Evolutionary conservation across 2,797 vertebrate genomes (phyloP).

Genomic region (Bryconaethiops microstoma): DNA sequence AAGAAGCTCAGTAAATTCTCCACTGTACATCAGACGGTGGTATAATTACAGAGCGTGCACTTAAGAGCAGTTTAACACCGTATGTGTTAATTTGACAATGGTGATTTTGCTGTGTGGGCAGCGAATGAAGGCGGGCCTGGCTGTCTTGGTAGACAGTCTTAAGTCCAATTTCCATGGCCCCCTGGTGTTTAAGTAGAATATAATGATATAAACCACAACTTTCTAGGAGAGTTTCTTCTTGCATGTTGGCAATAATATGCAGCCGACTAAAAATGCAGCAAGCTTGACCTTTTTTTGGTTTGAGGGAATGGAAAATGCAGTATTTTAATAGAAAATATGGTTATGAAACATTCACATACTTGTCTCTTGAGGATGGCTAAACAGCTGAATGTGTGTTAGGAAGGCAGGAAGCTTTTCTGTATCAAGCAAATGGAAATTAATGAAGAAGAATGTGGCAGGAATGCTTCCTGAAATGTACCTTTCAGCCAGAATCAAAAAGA

Average conservation of each 20-base stretch:
- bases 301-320: too few species aligned
- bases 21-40: conserved; percentile 9
- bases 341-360: not conserved
- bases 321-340: too few species aligned
- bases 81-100: conserved; percentile 53
- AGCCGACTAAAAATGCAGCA: not conserved
- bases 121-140: conserved; percentile 23
- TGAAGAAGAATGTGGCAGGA: not conserved
- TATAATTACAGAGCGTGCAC: conserved; percentile 42
- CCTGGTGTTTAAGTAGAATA: conserved; percentile 16
- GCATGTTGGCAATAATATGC: not conserved
- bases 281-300: not conserved
- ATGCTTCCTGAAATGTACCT: not conserved
- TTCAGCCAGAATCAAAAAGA: not conserved
- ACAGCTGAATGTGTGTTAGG: not conserved
- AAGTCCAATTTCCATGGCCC: conserved; percentile 5
- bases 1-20: conserved; percentile 6
- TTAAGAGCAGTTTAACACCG: conserved; percentile 30
- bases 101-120: conserved; percentile 37
- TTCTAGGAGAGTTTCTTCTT: not conserved
- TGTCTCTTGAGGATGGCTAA: not conserved
- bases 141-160: conserved; percentile 27
- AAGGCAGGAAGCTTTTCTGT: conserved; percentile 11
- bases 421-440: not conserved
- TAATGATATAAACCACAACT: not conserved